Conservation (phyloP, 2,888 invertebrate genomes). For the Unio delphinus region DNA sequence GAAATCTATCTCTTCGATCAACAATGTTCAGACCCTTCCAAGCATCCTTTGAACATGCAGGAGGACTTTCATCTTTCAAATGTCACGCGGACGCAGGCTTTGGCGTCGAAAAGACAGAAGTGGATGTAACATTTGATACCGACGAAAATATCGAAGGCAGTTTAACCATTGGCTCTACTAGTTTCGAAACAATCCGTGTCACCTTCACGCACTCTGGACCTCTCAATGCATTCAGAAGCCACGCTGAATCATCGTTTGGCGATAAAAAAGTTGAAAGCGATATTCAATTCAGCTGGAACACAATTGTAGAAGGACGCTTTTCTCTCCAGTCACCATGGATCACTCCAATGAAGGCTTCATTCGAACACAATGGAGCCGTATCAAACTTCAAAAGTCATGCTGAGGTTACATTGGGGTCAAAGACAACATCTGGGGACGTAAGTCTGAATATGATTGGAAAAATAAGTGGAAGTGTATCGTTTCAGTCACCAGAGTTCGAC, state of each 20-base stretch:
- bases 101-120: constrained; percentile 1
- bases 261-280: too few species aligned
- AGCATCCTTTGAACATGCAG: constrained; percentile 1
- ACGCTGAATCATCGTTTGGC: background rate
- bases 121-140: constrained; percentile 10
- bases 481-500: too few species aligned
- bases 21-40: too few species aligned
- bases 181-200: constrained; percentile 21
- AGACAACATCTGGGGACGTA: constrained; percentile 33
- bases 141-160: constrained; percentile 30
- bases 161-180: constrained; percentile 39
- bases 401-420: constrained; percentile 15
- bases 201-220: constrained; percentile 16
- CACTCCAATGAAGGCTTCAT: constrained; percentile 12
- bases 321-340: constrained; percentile 17
- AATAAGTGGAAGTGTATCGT: too few species aligned
- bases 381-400: constrained; percentile 20
- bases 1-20: background rate
- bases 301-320: constrained; percentile 8
- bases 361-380: constrained; percentile 18
- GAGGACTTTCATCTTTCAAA: constrained; percentile 3
- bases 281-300: too few species aligned
- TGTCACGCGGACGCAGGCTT: constrained; percentile 1
- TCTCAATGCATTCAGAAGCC: background rate
- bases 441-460: background rate